Evolutionary conservation across 2,113 vertebrate species (phyloP).

Genomic region (Arothron firmamentum): DNA sequence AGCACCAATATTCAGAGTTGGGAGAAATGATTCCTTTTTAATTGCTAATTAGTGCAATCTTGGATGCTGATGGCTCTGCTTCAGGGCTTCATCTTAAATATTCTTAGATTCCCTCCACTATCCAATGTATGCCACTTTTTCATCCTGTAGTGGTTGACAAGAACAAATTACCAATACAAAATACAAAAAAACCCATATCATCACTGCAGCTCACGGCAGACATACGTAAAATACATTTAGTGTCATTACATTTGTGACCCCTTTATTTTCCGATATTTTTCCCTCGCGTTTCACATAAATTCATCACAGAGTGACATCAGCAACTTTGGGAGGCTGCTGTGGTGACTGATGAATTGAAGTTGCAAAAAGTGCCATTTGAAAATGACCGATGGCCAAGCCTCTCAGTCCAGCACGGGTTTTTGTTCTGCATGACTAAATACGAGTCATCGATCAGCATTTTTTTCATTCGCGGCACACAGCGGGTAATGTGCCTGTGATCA

Average conservation of each 20-base stretch:
- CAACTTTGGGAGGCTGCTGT: background rate
- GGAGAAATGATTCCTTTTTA: conserved; percentile 5
- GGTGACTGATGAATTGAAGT: conserved; percentile 35
- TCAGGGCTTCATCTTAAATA: conserved; percentile 19
- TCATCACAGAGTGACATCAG: no score
- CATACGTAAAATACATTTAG: background rate
- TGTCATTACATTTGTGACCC: background rate
- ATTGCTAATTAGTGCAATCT: conserved; percentile 28
- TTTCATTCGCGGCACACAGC: conserved; percentile 39
- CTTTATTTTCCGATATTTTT: background rate
- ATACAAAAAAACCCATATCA: background rate
- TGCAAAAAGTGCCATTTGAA: conserved; percentile 12
- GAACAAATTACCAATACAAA: background rate
- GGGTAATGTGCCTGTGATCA: conserved; percentile 53
- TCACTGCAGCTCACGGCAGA: background rate
- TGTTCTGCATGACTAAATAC: conserved; percentile 45
- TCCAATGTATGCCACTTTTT: background rate
- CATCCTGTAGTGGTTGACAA: background rate
- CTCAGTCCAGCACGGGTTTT: conserved; percentile 35
- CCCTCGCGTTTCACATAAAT: background rate
- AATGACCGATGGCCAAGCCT: conserved; percentile 42
- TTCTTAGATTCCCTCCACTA: conserved; percentile 5
- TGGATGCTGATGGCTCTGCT: conserved; percentile 17
- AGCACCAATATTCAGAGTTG: conserved; percentile 6
- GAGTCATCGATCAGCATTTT: conserved; percentile 56